phyloP scores from a whole-genome alignment of 2,113 vertebrate species.

The Hirundichthys speculiger region DNA sequence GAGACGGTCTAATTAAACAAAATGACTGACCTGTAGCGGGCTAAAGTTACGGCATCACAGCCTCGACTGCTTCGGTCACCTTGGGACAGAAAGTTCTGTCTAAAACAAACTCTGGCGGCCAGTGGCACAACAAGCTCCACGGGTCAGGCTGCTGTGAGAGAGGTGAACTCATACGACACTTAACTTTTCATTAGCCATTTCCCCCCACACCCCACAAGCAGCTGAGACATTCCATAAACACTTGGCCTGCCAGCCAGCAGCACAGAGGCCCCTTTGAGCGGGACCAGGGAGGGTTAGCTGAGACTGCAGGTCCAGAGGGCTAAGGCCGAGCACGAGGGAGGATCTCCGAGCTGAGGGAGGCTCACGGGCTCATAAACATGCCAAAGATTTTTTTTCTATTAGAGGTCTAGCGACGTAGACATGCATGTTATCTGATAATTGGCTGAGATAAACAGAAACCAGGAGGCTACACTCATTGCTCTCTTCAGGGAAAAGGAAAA shows the following conservation, averaged over 20 bases:
- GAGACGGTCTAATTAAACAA: neutral
- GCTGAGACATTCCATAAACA: slow-evolving; percentile 82
- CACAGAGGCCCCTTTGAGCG: slow-evolving; percentile 76
- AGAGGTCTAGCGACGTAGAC: slow-evolving; percentile 9
- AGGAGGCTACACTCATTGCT: slow-evolving; percentile 54
- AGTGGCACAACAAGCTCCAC: slow-evolving; percentile 27
- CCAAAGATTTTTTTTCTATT: slow-evolving; percentile 23
- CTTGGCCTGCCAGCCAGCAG: slow-evolving; percentile 69
- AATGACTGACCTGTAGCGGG: neutral
- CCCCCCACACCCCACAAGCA: slow-evolving; percentile 65
- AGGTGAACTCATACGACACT: slow-evolving; percentile 67
- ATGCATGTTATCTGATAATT: slow-evolving; percentile 46
- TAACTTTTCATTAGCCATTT: slow-evolving; percentile 68
- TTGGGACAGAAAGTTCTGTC: slow-evolving; percentile 7
- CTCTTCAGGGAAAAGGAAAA: slow-evolving; percentile 25
- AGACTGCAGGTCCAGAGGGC: slow-evolving; percentile 41
- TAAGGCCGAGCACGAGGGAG: slow-evolving; percentile 64
- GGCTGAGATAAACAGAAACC: slow-evolving; percentile 61
- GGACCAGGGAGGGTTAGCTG: slow-evolving; percentile 57
- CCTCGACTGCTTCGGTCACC: neutral
- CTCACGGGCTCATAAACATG: slow-evolving; percentile 49
- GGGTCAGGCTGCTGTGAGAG: slow-evolving; percentile 59
- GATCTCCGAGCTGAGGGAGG: slow-evolving; percentile 45
- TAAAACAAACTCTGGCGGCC: slow-evolving; percentile 41
- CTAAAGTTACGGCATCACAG: neutral